phyloP scores from a whole-genome alignment of 2,797 vertebrate genomes.

The Halcyon smyrnensis region DNA sequence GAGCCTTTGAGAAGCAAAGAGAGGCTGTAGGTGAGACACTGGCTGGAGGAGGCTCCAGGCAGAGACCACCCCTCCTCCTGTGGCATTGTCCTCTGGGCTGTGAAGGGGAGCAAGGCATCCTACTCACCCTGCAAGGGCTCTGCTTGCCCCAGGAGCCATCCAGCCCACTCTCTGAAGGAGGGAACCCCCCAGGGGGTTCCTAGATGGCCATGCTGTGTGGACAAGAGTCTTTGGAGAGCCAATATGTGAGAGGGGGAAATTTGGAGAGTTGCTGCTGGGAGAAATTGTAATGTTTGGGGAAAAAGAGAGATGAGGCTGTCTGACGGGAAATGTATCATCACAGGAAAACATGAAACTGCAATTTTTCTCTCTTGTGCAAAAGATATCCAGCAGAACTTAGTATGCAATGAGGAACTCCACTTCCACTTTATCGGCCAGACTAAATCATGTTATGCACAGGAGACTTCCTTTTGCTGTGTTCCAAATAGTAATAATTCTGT shows the following conservation, averaged over 20 bases:
- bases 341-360: constrained; percentile 26
- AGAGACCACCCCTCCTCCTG: not conserved
- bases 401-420: constrained; percentile 60
- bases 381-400: constrained; percentile 53
- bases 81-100: rapidly evolving
- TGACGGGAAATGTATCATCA: constrained; percentile 7
- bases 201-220: not conserved
- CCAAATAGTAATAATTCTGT: constrained; percentile 64
- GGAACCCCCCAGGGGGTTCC: not conserved
- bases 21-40: not conserved
- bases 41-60: not conserved
- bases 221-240: not conserved
- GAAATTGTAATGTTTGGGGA: constrained; percentile 15
- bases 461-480: constrained; percentile 57
- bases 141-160: not conserved
- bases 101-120: rapidly evolving
- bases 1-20: not conserved
- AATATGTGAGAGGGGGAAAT: not conserved
- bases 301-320: constrained; percentile 21
- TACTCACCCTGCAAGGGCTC: not conserved
- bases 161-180: rapidly evolving
- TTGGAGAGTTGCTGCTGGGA: not conserved
- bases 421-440: constrained; percentile 55
- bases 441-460: constrained; percentile 67
- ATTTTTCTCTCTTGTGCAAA: constrained; percentile 44